Base-by-base conservation (phyloP, 1,140 invertebrate genomes). In the Dufourea novaeangliae region DNA sequence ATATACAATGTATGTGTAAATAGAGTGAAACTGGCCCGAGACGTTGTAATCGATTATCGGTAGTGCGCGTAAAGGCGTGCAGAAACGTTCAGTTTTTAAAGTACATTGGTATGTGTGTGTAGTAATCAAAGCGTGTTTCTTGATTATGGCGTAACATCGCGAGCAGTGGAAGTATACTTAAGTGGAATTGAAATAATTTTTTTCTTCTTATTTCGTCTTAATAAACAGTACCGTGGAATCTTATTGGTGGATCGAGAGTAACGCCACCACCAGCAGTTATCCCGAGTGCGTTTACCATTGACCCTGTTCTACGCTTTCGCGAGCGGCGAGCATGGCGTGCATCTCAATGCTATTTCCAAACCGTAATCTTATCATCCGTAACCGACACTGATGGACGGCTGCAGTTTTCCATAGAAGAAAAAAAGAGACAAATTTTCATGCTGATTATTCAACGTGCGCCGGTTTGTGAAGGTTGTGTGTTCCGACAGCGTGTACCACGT, bases 211-310 rank as follows among this genome's bases (percentile, higher is more conserved):
- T n/a, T 27, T n/a, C 5, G n/a, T 54, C 1, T 50, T 27, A 32
- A 14, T 5, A 7, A 20, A 44, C 50, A 62, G 39, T 34, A 22
- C 12, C 0, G 27, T n/a, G 62, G 14, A 27, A 41, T 64, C 17
- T 11, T 29, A 82, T 83, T 83, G 79, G 69, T 44, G 22, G 27
- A 44, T n/a, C 14, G 17, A 57, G 10, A 83, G 74, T 83, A 83
- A 78, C 74, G 79, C 73, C 64, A 83, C 37, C 10, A 44, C 20
- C 44, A 2, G 20, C n/a, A n/a, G 37, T 32, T 50, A 46, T 4
- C 4, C 20, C 20, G 20, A n/a, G n/a, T 50, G 1, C 20, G 4
- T 37, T 44, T 27, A 3, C 39, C 6, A 32, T n/a, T n/a, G 10
- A 29, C 14, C 8, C 20, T 27, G 11, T 32, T 44, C 1, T 56